Conservation (phyloP, 2,888 invertebrate species). For the Melanargia galathea region DNA sequence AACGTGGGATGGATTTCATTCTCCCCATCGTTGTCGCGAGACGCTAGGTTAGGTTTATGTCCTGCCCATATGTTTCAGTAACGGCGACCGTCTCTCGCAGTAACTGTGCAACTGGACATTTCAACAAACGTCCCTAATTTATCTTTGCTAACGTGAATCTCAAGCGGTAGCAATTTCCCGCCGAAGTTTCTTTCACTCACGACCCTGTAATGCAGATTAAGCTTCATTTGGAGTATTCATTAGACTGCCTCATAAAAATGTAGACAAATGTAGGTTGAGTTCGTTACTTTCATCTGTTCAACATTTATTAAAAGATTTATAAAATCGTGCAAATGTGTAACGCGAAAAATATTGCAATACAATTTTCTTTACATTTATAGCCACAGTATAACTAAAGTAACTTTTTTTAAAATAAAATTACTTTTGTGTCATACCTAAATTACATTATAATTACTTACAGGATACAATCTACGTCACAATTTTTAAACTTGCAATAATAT, state of each 20-base stretch:
- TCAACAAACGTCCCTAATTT: slow-evolving; percentile 68
- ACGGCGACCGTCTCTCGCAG: slow-evolving; percentile 52
- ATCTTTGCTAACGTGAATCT: slow-evolving; percentile 69
- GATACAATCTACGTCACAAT: too few relatives aligned
- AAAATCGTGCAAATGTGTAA: background rate
- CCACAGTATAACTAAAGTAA: too few relatives aligned
- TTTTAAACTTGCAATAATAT: background rate
- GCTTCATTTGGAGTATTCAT: slow-evolving; percentile 31
- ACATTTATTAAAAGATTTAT: background rate
- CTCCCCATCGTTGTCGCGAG: background rate
- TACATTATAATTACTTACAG: too few relatives aligned
- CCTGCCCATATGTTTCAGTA: slow-evolving; percentile 56
- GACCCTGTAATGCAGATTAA: slow-evolving; percentile 52
- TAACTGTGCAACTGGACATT: slow-evolving; percentile 63
- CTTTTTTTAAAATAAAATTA: too few relatives aligned
- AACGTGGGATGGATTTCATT: background rate
- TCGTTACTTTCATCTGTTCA: slow-evolving; percentile 18
- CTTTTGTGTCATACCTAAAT: too few relatives aligned
- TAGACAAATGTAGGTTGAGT: slow-evolving; percentile 12
- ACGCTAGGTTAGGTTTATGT: slow-evolving; percentile 47
- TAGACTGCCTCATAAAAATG: slow-evolving; percentile 21
- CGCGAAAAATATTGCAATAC: background rate
- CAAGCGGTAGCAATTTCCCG: slow-evolving; percentile 70
- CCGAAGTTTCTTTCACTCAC: slow-evolving; percentile 60
- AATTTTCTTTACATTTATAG: too few relatives aligned